Evolutionary conservation across 2,113 vertebrate species (phyloP), one percentile per base, ranked within the genome.

Genomic region (Gorsachius goisagi): DNA sequence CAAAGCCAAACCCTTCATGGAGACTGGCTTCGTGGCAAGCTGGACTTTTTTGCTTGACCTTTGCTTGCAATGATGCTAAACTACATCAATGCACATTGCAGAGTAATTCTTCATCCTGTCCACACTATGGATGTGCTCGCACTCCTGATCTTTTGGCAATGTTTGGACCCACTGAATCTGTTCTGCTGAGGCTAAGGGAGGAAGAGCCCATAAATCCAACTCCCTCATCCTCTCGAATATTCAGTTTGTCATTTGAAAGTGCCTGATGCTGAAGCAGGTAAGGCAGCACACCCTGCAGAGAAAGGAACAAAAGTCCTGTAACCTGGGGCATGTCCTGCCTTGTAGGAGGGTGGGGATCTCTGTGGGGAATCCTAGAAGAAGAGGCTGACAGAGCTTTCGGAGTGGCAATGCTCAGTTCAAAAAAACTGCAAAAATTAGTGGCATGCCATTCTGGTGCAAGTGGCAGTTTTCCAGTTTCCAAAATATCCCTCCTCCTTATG

Each of bases 401-500:
- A 50, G 78, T 8, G 55, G 72, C 56, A 81, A 47, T 6, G 47
- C 60, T 79, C 15, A 2, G 30, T 22, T 80, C 85, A 81, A 62
- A 47, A 93, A 53, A 82, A 16, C 79, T 68, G 83, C 80, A 94
- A 62, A 83, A 88, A 94, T 79, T 28, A 17, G 44, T 72, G 88
- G 71, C 79, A 67, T 62, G 77, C 80, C 89, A 27, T 92, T 53
- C 71, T 45, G 72, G 71, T 83, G 84, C 87, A 72, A 72, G 68
- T 68, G 84, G 94, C 95, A 83, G 80, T 94, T 96, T 72, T 96
- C 94, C 96, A 94, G 95, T 90, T 97, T 97, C 96, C 97, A 97
- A 97, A 98, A 98, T 95, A 97, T 89, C 97, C 95, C 93, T 92
- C 35, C 89, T 95, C 95, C 97, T 97, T 75, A 92, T 76, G 90